These are phyloP conservation scores for Hyposoter dolosus DNA, from an alignment of 2,888 invertebrate genomes.

Conservation along the genomic window DNA sequence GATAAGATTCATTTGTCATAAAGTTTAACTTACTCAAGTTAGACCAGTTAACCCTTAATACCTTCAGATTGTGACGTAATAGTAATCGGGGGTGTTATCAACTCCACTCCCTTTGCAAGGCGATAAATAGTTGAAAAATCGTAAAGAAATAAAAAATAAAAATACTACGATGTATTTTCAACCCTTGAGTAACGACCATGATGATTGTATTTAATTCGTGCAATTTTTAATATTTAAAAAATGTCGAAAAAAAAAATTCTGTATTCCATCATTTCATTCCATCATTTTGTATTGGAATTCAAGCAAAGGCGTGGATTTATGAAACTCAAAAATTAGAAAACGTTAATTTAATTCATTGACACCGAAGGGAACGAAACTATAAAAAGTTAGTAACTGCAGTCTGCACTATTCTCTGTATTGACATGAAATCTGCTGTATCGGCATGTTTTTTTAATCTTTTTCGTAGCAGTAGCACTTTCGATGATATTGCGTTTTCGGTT, in stretches of 20 bases:
- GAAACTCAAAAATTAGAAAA: neutral
- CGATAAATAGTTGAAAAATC: too few relatives aligned
- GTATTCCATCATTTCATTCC: too few relatives aligned
- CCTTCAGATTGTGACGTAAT: too few relatives aligned
- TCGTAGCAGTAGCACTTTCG: neutral
- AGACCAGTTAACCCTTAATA: too few relatives aligned
- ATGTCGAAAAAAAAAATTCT: too few relatives aligned
- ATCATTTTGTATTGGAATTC: neutral
- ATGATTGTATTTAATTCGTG: too few relatives aligned
- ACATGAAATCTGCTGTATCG: neutral
- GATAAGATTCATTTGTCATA: neutral
- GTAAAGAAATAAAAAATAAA: too few relatives aligned
- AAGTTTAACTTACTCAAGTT: neutral
- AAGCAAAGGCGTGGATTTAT: neutral
- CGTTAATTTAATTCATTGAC: neutral
- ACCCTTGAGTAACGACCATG: too few relatives aligned
- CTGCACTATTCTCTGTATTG: neutral
- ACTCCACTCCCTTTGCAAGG: too few relatives aligned
- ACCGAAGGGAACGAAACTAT: neutral
- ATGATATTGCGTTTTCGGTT: neutral
- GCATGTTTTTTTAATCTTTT: neutral
- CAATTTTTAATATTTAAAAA: too few relatives aligned
- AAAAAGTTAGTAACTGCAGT: neutral
- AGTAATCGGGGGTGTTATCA: too few relatives aligned
- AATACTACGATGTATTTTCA: too few relatives aligned